Evolutionary conservation across 1,140 invertebrate species (phyloP), one percentile per base, ranked within the genome.

Genomic region (Drosophila ficusphila): DNA sequence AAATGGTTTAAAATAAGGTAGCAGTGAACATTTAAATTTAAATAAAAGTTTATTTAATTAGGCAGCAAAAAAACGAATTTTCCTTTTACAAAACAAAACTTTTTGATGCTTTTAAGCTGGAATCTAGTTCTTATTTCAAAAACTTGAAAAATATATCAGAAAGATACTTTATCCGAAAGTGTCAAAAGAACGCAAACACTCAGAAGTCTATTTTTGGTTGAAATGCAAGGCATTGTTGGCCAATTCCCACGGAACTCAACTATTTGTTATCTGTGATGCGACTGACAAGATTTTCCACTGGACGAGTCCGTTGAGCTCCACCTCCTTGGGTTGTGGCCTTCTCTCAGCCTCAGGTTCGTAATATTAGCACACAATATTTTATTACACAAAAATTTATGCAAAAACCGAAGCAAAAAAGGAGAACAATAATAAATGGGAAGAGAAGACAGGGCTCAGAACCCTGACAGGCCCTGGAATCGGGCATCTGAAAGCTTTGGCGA

Each of bases 301-400:
- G 52, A 34, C 19, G 18, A 27, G 23, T 9, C 23, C 42, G 11
- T 31, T 18, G 5, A 7, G 23, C 11, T 18, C n/a, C 34, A n/a
- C 25, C 58, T 16, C 14, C 42, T 39, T 31, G 25, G 11, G n/a
- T 7, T 49, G 1, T n/a, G 44, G 5, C 29, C n/a, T 14, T 11
- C 19, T 2, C 56, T 33, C 56, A 19, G 3, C 52, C 25, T 21
- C 34, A 29, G 53, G 53, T 58, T 82, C 52, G 75, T 76, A 81
- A 81, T 81, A 74, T 81, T 74, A 86, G 81, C 62, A 70, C 52
- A 62, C 72, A 85, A 85, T 86, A 86, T 86, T 86, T 86, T 73
- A 86, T 86, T 86, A 86, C 82, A 86, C 76, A 67, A 67, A 86
- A 88, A 86, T 86, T 70, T 85, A 86, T 85, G 82, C 81, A 86